A percentile compares a stretch with the other conserved stretches of the same genome.
phyloP scores from a whole-genome alignment of 2,888 invertebrate genomes.

The Catotricha subobsoleta region DNA sequence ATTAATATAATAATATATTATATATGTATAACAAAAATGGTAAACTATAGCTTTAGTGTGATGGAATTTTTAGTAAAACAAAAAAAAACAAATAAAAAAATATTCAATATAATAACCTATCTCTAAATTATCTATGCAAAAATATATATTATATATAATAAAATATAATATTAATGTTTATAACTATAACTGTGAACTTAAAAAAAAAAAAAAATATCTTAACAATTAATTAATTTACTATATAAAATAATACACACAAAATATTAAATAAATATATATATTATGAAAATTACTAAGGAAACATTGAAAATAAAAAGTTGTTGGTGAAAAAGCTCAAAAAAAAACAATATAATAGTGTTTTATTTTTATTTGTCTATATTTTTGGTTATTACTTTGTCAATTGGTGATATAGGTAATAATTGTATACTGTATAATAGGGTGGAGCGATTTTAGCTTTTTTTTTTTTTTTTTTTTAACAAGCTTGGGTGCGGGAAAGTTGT shows the following conservation, averaged over 20 bases:
- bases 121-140: neutral
- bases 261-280: neutral
- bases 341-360: neutral
- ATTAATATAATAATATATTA: too few relatives aligned
- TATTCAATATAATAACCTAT: neutral
- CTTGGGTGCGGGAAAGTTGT: too few relatives aligned
- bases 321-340: slow-evolving; percentile 18
- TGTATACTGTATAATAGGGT: too few relatives aligned
- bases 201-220: neutral
- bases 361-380: neutral
- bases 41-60: slow-evolving; percentile 4
- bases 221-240: slow-evolving; percentile 2
- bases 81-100: neutral
- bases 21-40: slow-evolving; percentile 5
- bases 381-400: too few relatives aligned
- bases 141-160: neutral
- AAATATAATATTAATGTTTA: slow-evolving; percentile 1
- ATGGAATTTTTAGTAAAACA: slow-evolving; percentile 1
- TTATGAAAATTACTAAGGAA: slow-evolving; percentile 4
- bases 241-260: neutral
- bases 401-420: too few relatives aligned
- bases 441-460: too few relatives aligned
- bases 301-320: slow-evolving; percentile 14
- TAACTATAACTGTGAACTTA: neutral
- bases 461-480: too few relatives aligned